phyloP scores from a whole-genome alignment of 2,113 vertebrate genomes.

The Macaca mulatta region DNA sequence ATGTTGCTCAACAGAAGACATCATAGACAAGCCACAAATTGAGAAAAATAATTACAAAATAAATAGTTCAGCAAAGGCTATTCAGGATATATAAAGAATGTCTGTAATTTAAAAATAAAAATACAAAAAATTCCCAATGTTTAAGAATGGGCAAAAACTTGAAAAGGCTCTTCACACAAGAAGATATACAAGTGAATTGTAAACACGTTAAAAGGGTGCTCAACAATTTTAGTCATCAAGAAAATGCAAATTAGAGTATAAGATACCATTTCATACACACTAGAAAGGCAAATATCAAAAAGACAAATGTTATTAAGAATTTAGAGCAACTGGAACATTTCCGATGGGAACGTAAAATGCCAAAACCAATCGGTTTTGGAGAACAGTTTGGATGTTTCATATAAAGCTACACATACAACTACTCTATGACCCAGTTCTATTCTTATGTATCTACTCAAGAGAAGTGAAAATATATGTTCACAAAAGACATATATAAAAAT shows the following conservation, averaged over 20 bases:
- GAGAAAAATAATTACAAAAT: background rate
- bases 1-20: background rate
- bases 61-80: background rate
- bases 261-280: background rate
- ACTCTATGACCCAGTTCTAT: background rate
- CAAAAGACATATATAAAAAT: background rate
- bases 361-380: background rate
- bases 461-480: background rate
- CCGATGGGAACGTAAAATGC: background rate
- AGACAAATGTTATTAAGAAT: background rate
- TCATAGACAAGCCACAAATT: background rate
- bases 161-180: background rate
- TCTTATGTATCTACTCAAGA: background rate
- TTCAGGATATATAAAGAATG: background rate
- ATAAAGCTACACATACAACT: background rate
- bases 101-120: background rate
- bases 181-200: background rate
- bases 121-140: background rate
- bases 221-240: background rate
- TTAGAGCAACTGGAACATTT: background rate
- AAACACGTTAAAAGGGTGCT: background rate
- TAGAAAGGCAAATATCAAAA: slow-evolving; percentile 27
- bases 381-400: background rate
- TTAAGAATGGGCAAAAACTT: background rate
- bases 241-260: background rate